These are phyloP conservation scores for Oligia latruncula DNA, from an alignment of 2,888 invertebrate genomes.

Conservation along the genomic window DNA sequence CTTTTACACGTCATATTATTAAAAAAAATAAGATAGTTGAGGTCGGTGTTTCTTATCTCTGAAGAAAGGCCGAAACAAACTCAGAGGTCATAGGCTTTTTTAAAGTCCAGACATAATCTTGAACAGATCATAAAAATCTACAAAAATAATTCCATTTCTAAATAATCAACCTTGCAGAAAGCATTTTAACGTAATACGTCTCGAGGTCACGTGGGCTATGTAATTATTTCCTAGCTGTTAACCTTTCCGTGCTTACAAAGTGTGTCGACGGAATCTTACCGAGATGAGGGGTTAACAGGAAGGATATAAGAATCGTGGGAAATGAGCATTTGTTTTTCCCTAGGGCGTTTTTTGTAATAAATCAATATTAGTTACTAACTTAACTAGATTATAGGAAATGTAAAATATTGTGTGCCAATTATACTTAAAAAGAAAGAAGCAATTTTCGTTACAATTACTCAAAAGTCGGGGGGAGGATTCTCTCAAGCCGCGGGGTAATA, in stretches of 20 bases:
- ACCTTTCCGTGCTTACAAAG: conserved; percentile 32
- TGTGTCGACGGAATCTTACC: conserved; percentile 34
- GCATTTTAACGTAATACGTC: conserved; percentile 10
- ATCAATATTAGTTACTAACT: background rate
- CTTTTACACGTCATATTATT: too few species aligned
- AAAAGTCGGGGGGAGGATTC: background rate
- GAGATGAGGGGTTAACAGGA: conserved; percentile 39
- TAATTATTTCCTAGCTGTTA: conserved; percentile 52
- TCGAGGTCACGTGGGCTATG: conserved; percentile 14
- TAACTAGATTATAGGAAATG: background rate
- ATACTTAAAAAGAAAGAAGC: background rate
- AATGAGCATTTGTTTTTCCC: conserved; percentile 29
- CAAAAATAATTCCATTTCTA: background rate
- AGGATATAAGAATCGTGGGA: conserved; percentile 31
- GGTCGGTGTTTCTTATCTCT: background rate
- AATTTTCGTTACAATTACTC: background rate
- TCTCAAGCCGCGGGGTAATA: background rate
- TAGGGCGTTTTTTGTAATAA: conserved; percentile 13
- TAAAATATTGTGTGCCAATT: background rate
- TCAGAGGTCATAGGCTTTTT: background rate
- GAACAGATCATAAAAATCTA: background rate
- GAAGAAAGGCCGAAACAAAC: background rate
- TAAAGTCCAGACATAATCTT: background rate
- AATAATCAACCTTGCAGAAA: background rate
- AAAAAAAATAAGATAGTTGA: background rate